Evolutionary conservation across 2,113 vertebrate species (phyloP).

Genomic region (Lontra canadensis): DNA sequence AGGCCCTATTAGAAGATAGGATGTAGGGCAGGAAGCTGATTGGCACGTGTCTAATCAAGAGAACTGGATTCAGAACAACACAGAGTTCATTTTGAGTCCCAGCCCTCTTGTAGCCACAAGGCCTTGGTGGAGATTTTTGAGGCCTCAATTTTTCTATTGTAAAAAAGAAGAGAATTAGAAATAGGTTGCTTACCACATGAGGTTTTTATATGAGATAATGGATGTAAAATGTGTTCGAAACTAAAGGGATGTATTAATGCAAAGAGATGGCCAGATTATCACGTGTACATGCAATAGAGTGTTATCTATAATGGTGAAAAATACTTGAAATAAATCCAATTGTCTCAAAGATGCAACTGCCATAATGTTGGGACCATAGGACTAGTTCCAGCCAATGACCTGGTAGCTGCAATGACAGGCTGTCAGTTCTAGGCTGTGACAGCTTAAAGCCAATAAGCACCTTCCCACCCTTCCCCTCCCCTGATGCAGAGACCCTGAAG

Average conservation of each 20-base stretch:
- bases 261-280: neutral
- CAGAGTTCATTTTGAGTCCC: neutral
- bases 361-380: neutral
- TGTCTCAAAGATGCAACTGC: neutral
- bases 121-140: neutral
- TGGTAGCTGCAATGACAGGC: neutral
- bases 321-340: slow-evolving; percentile 14
- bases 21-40: neutral
- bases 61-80: neutral
- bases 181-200: neutral
- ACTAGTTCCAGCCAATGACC: neutral
- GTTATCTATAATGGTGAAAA: slow-evolving; percentile 2
- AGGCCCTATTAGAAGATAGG: neutral
- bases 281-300: neutral
- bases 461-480: neutral
- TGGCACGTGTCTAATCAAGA: neutral
- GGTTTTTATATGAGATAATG: neutral
- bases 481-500: neutral
- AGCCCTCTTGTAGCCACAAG: neutral
- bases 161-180: neutral
- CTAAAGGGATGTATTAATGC: neutral
- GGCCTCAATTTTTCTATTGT: neutral
- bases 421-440: neutral
- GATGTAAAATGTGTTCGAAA: neutral
- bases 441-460: neutral